Evolutionary conservation across 2,888 invertebrate genomes (phyloP).

Genomic region (Orchesellides sinensis): DNA sequence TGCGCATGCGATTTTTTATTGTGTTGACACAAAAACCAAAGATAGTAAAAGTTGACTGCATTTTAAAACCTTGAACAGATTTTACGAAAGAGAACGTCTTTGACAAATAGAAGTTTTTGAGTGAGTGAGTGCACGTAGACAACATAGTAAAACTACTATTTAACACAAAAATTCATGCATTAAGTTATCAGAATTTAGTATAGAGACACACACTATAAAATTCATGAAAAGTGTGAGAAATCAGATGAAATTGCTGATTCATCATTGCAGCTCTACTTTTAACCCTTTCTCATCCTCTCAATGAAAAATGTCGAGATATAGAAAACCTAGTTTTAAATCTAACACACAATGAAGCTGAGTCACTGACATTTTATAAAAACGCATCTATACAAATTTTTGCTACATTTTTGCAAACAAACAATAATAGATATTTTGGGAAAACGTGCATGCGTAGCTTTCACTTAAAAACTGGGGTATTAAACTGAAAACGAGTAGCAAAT

Average conservation of each 20-base stretch:
- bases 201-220: not conserved
- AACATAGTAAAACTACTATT: not conserved
- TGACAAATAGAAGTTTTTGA: not conserved
- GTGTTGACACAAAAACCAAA: not conserved
- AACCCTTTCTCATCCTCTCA: not conserved
- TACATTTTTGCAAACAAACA: not conserved
- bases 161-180: too few species aligned
- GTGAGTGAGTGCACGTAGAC: not conserved
- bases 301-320: conserved; percentile 26
- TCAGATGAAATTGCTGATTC: not conserved
- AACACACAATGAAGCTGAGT: not conserved
- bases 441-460: too few species aligned
- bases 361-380: not conserved
- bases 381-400: not conserved
- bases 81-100: not conserved
- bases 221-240: not conserved
- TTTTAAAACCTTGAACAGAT: not conserved
- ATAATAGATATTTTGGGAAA: too few species aligned
- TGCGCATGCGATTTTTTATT: not conserved
- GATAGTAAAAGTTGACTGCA: not conserved
- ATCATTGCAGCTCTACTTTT: not conserved
- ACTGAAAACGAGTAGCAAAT: too few species aligned
- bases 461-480: too few species aligned
- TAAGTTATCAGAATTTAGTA: not conserved
- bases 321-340: conserved; percentile 9